These are phyloP conservation scores for Eumaeus atala DNA, from an alignment of 1,140 invertebrate species.

Conservation along the genomic window DNA sequence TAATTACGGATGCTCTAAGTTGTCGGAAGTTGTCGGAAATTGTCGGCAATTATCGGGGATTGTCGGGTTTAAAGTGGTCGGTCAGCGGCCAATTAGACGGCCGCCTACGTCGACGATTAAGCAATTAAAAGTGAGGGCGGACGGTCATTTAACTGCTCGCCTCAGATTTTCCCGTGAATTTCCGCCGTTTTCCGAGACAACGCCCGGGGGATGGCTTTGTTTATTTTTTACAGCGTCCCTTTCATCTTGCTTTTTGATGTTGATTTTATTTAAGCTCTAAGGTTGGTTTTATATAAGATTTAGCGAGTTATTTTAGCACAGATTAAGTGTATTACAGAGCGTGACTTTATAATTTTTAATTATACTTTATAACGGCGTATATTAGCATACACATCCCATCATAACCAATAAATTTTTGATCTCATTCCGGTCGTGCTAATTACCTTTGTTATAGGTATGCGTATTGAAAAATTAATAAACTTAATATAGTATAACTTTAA, in stretches of 20 bases:
- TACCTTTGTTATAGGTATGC: no score
- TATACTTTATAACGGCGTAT: no score
- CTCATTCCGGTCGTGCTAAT: no score
- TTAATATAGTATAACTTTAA: no score
- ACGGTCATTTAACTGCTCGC: slow-evolving; percentile 47
- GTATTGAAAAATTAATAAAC: no score
- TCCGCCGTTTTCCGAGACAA: slow-evolving; percentile 27
- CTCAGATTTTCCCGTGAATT: slow-evolving; percentile 48
- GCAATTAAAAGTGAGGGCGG: slow-evolving; percentile 62
- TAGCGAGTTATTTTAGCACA: no score
- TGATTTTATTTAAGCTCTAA: slow-evolving; percentile 5
- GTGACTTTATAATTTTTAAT: no score
- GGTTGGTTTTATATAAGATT: no score
- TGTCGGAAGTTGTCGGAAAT: slow-evolving; percentile 53
- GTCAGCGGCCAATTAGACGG: slow-evolving; percentile 57
- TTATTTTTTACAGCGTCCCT: slow-evolving; percentile 20
- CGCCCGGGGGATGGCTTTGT: slow-evolving; percentile 27
- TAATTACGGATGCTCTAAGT: slow-evolving; percentile 63
- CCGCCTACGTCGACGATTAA: slow-evolving; percentile 56
- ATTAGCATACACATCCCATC: no score
- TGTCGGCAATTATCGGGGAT: slow-evolving; percentile 35
- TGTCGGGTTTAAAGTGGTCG: slow-evolving; percentile 48
- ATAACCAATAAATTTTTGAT: no score
- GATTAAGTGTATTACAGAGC: no score
- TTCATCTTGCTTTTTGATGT: slow-evolving; percentile 17